Evolutionary conservation across 2,888 invertebrate species (phyloP), one percentile per base, ranked within the genome.

Genomic region (Prosopocoilus inquinatus): DNA sequence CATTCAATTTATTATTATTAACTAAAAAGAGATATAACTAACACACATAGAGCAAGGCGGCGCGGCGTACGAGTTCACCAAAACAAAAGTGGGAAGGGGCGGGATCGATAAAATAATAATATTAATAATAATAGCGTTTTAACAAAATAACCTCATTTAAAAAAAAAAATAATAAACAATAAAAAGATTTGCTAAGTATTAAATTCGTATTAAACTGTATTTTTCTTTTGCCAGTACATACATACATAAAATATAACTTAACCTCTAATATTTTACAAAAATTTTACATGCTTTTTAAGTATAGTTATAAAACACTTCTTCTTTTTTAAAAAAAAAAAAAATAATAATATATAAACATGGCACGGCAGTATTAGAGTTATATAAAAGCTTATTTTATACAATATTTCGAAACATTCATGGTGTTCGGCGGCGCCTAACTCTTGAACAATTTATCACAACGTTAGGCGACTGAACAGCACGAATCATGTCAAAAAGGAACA

Each of bases 191-290:
- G 41, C 53, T 53, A 53, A 44, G 43, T 16, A 47, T 39, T 47
- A 48, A 36, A 15, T 47, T 39, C 39, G 52, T 47, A 47, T 47
- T 46, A 44, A 20, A 39, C 47, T 33, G 5, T 47, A 33, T 33
- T 50, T 50, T 13, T n/a, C n/a, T 38, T 20, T 50, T 50, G 41
- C 47, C 47, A 47, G 33, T 34, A 47, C 47, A 34, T 38, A 36
- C 41, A 46, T 46, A 46, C 16, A 35, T 60, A n/a, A n/a, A n/a
- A n/a, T n/a, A 58, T 60, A 53, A 65, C 68, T 66, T 71, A n/a
- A 72, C 50, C 53, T 60, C 70, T 72, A 74, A 65, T 73, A 75
- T 75, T 74, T 74, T 77, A 77, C 76, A 76, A 74, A 70, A 66
- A 71, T 70, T 74, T 73, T 74, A 71, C 71, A 73, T 71, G 70